Base-by-base conservation (phyloP, 2,113 vertebrate genomes). In the Setophaga petechia region DNA sequence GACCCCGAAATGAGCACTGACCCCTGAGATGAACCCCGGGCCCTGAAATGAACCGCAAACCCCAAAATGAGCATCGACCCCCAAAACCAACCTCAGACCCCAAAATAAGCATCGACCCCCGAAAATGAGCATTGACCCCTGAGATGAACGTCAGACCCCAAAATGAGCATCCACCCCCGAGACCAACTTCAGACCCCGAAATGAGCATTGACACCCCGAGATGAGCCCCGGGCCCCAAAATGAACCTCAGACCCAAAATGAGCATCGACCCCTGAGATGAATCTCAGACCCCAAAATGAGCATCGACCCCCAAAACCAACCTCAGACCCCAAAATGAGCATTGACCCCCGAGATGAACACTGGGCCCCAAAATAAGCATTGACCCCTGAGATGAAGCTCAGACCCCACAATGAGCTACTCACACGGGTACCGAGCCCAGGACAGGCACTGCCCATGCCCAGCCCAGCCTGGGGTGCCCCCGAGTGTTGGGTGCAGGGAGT, bases 361-460 rank as follows among this genome's bases (percentile, higher is more conserved):
- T n/a, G n/a, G n/a, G n/a, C n/a, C n/a, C n/a, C n/a, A n/a, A n/a
- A n/a, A n/a, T n/a, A 5, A 43, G 41, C 41, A 43, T 43, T 17
- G 43, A 43, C 6, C 43, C 43, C 16, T 4, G 17, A 27, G 58
- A 57, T 5, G 20, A 17, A 23, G 19, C 24, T 11, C 30, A 7
- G 12, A 4, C 15, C 52, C 44, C 46, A 3, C 52, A 23, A 67
- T 14, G 68, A 39, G 54, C 9, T 49, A 7, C 41, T 57, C n/a
- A n/a, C 31, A 3, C 8, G 5, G 37, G 61, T 1, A 10, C 23
- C 3, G 7, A 44, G 11, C 46, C 78, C 30, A 11, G 3, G 10
- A 7, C 7, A 10, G 78, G 78, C 27, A 37, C 37, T 37, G 37
- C 37, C 5, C 7, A 5, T 8, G 12, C 47, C 63, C 37, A 2